phyloP scores from a whole-genome alignment of 1,140 invertebrate genomes.

The Caenorhabditis elegans region DNA sequence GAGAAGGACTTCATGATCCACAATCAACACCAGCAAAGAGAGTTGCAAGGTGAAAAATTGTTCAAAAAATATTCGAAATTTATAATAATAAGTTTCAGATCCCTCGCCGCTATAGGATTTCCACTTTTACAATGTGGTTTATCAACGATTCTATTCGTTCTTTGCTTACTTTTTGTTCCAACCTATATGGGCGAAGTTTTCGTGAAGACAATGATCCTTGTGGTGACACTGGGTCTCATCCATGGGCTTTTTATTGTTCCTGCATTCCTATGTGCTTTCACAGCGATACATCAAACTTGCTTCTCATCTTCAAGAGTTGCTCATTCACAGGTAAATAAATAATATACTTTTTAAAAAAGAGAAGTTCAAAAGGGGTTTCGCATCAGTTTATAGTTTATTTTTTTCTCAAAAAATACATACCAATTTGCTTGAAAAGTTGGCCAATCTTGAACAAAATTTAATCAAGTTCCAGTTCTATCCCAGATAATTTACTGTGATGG shows the following conservation, averaged over 20 bases:
- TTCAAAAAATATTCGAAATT: no score
- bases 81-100: no score
- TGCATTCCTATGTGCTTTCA: slow-evolving; percentile 75
- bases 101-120: slow-evolving; percentile 84
- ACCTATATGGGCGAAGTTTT: slow-evolving; percentile 86
- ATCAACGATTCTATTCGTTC: slow-evolving; percentile 86
- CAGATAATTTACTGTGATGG: no score
- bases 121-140: slow-evolving; percentile 90
- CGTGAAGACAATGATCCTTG: slow-evolving; percentile 95
- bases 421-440: no score
- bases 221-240: slow-evolving; percentile 88
- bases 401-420: no score
- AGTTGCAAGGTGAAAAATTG: slow-evolving; percentile 37
- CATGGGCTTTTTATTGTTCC: slow-evolving; percentile 88
- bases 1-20: slow-evolving; percentile 47
- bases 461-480: no score
- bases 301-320: neutral
- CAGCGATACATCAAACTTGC: slow-evolving; percentile 28
- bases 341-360: neutral
- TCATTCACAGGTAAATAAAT: neutral
- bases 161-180: slow-evolving; percentile 81
- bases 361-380: neutral
- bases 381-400: no score
- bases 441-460: no score
- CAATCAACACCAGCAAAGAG: slow-evolving; percentile 10